Evolutionary conservation across 2,797 vertebrate species (phyloP).

Genomic region (Phyllotis vaccarum): DNA sequence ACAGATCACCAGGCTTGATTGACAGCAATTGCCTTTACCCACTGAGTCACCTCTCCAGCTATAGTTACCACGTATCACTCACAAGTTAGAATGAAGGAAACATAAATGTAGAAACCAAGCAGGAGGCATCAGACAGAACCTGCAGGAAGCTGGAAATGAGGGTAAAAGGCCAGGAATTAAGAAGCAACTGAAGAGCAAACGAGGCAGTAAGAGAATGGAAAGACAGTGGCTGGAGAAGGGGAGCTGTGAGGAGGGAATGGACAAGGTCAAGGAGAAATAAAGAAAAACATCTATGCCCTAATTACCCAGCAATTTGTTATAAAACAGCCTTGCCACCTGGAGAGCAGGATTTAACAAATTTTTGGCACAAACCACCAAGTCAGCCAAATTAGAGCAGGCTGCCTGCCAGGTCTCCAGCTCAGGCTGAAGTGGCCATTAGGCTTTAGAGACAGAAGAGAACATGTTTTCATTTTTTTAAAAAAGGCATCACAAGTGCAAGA

Average conservation of each 20-base stretch:
- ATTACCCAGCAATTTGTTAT: slow-evolving; percentile 73
- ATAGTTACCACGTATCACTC: not conserved
- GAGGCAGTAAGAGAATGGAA: not conserved
- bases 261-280: slow-evolving; percentile 60
- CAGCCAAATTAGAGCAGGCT: slow-evolving; percentile 63
- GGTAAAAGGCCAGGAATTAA: not conserved
- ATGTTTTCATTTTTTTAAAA: not conserved
- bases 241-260: not conserved
- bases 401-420: not conserved
- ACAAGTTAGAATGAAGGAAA: not conserved
- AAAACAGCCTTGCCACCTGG: slow-evolving; percentile 67
- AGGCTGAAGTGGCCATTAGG: not conserved
- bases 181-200: too few relatives aligned
- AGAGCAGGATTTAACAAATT: slow-evolving; percentile 62
- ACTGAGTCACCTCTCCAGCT: not conserved
- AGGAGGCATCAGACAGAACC: not conserved
- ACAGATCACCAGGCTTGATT: not conserved
- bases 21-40: not conserved
- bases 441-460: not conserved
- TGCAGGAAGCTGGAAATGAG: not conserved
- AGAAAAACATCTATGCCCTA: slow-evolving; percentile 65
- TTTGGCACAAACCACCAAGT: slow-evolving; percentile 47
- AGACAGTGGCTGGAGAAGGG: not conserved
- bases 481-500: not conserved
- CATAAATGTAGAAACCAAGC: not conserved